These are phyloP conservation scores for Cyprinodon brontotheroides DNA, from an alignment of 2,113 vertebrate species.

Conservation along the genomic window DNA sequence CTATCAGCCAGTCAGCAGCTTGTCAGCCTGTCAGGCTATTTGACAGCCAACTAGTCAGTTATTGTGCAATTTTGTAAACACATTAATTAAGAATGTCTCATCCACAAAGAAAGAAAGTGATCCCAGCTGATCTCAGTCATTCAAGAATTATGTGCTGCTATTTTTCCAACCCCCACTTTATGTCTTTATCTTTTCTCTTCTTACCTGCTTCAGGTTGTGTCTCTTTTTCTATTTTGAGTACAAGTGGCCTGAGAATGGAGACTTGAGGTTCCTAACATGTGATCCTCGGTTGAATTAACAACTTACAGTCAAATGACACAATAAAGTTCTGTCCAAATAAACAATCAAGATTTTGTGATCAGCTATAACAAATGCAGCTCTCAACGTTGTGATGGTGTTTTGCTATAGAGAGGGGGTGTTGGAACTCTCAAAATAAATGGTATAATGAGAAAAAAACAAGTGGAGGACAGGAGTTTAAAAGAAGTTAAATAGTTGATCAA, in stretches of 20 bases:
- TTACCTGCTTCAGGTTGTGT: slow-evolving; percentile 42
- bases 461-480: background rate
- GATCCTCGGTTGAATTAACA: too few relatives aligned
- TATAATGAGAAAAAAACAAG: too few relatives aligned
- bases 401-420: too few relatives aligned
- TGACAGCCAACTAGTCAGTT: slow-evolving; percentile 56
- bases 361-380: too few relatives aligned
- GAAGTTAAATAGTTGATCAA: background rate
- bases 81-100: slow-evolving; percentile 72
- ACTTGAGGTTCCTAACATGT: too few relatives aligned
- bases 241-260: too few relatives aligned
- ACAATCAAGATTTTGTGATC: too few relatives aligned
- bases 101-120: slow-evolving; percentile 56
- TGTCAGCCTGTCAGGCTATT: slow-evolving; percentile 59
- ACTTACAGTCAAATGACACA: too few relatives aligned
- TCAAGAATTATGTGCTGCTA: slow-evolving; percentile 28
- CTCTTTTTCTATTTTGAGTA: slow-evolving; percentile 29
- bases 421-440: too few relatives aligned
- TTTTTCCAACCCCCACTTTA: slow-evolving; percentile 5
- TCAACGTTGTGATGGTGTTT: too few relatives aligned
- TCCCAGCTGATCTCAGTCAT: slow-evolving; percentile 52
- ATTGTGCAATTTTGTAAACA: slow-evolving; percentile 60
- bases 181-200: slow-evolving; percentile 24
- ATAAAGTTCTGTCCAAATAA: too few relatives aligned
- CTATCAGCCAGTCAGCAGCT: slow-evolving; percentile 37